Percentiles rank a stretch among this genome's conserved stretches.
These are phyloP conservation scores for Oeneis ivallda DNA, from an alignment of 2,888 invertebrate species.

Conservation along the genomic window DNA sequence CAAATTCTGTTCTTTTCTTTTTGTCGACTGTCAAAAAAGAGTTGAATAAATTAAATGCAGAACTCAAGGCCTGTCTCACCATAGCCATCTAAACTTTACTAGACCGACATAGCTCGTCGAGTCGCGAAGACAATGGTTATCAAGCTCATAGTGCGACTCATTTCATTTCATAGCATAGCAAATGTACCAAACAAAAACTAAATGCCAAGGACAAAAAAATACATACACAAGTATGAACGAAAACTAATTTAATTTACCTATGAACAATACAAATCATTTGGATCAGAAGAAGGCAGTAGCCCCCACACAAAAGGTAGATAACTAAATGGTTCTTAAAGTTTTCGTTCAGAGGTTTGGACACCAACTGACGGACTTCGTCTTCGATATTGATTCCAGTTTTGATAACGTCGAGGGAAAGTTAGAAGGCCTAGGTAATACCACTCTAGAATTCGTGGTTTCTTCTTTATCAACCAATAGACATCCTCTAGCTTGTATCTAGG, in stretches of 20 bases:
- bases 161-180: neutral
- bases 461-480: too few species aligned
- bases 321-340: neutral
- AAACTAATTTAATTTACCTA: neutral
- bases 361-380: neutral
- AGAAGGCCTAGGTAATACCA: neutral
- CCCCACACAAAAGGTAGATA: neutral
- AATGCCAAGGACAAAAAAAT: neutral
- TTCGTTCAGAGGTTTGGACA: neutral
- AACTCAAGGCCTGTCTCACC: too few species aligned
- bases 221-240: neutral
- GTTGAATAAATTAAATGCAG: too few species aligned
- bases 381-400: neutral
- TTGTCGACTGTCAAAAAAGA: too few species aligned
- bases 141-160: too few species aligned
- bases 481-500: too few species aligned
- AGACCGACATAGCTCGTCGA: too few species aligned
- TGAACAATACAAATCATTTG: slow-evolving; percentile 2
- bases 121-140: too few species aligned
- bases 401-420: neutral
- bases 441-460: neutral
- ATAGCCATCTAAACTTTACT: too few species aligned
- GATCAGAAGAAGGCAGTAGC: neutral
- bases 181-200: neutral
- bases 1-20: neutral